Percentiles rank a stretch among this genome's conserved stretches.
These are phyloP conservation scores for Micropoecilia bifurca DNA, from an alignment of 2,797 vertebrate genomes.

Conservation along the genomic window DNA sequence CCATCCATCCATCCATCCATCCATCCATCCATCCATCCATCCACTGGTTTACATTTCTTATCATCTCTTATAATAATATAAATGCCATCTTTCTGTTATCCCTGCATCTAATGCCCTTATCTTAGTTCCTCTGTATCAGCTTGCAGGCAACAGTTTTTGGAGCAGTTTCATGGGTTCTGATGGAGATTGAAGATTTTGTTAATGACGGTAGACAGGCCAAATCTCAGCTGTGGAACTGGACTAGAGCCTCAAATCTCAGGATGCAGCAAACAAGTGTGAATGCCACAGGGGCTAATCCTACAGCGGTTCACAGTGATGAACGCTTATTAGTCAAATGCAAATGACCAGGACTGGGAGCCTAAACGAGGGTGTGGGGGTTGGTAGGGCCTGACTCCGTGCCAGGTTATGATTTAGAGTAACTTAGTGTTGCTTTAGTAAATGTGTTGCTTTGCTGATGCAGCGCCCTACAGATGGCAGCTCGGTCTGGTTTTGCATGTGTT, in stretches of 20 bases:
- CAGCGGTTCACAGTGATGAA: constrained; percentile 75
- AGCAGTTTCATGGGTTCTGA: constrained; percentile 56
- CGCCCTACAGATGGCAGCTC: constrained; percentile 59
- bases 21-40: constrained; percentile 4
- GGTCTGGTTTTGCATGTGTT: constrained; percentile 18
- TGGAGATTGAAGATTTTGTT: constrained; percentile 65
- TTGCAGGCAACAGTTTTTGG: constrained; percentile 39
- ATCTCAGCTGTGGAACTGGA: constrained; percentile 54
- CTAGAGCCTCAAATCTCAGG: constrained; percentile 33
- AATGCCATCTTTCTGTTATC: constrained; percentile 32
- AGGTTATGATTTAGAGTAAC: constrained; percentile 30
- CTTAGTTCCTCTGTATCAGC: constrained; percentile 23
- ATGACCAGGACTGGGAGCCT: constrained; percentile 47
- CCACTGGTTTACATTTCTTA: constrained; percentile 19
- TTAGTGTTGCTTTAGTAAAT: neutral
- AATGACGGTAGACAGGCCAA: constrained; percentile 72
- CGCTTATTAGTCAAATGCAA: constrained; percentile 69
- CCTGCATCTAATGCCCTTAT: constrained; percentile 38
- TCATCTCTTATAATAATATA: constrained; percentile 20
- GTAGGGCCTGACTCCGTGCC: constrained; percentile 42
- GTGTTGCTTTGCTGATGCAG: constrained; percentile 22
- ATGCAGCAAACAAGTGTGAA: constrained; percentile 51
- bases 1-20: neutral
- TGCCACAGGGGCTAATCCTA: constrained; percentile 72
- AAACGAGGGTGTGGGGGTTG: constrained; percentile 8